Conservation (phyloP, 2,888 invertebrate species). For the Nebria brevicollis region DNA sequence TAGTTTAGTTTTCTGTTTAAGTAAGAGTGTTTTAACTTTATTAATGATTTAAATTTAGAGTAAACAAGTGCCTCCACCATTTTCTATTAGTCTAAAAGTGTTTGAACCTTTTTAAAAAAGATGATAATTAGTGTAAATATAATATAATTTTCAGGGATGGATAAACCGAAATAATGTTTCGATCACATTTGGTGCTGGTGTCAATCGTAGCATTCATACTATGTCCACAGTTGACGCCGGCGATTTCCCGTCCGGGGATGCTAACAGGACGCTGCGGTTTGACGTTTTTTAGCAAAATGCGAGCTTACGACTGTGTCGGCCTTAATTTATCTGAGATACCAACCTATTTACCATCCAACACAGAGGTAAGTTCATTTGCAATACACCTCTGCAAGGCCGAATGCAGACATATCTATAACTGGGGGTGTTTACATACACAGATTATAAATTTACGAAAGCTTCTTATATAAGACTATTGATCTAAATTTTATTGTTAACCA, state of each 20-base stretch:
- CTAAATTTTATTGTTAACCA: too few relatives aligned
- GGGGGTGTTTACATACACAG: too few relatives aligned
- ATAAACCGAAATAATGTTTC: slow-evolving; percentile 22
- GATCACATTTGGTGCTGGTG: slow-evolving; percentile 21
- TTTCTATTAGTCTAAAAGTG: too few relatives aligned
- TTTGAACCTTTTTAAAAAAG: too few relatives aligned
- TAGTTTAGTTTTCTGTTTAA: too few relatives aligned
- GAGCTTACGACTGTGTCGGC: slow-evolving; percentile 34
- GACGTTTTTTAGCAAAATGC: slow-evolving; percentile 10
- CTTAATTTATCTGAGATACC: slow-evolving; percentile 24
- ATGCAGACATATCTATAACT: too few relatives aligned
- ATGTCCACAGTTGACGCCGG: neutral
- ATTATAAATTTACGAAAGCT: too few relatives aligned
- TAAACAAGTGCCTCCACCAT: too few relatives aligned
- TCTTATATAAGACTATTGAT: too few relatives aligned
- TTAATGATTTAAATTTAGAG: too few relatives aligned
- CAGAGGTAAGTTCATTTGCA: slow-evolving; percentile 22
- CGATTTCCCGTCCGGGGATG: neutral
- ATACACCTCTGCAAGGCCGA: neutral
- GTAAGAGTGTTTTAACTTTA: too few relatives aligned
- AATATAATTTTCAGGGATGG: slow-evolving; percentile 25
- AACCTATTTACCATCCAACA: slow-evolving; percentile 24
- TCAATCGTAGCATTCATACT: slow-evolving; percentile 14
- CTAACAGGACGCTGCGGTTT: slow-evolving; percentile 14
- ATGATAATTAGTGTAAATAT: neutral